Base-by-base conservation (phyloP, 92 coral and sea anemone genomes). In the Actinernus sp. region DNA sequence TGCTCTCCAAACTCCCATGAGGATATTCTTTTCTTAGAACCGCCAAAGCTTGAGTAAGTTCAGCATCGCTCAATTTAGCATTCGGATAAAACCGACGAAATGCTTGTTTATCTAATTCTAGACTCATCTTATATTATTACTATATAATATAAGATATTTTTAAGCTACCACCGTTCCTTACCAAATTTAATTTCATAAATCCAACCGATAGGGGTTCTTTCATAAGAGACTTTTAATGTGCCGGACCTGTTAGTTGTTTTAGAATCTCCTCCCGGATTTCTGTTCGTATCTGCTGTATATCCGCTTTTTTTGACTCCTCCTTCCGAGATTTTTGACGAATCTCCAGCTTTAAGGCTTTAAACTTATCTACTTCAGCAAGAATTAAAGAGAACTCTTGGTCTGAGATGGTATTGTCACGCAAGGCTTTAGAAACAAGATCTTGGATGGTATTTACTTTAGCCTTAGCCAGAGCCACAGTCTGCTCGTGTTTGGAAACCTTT, bases 401-500 rank as follows among this genome's bases (percentile, higher is more conserved):
- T 41, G 55, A 41, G 14, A 62, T 62, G 44, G 44, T 62, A 32
- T 49, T 49, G 73, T 65, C 73, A 37, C 50, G 48, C 73, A 65
- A 37, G 34, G 73, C 73, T 65, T 65, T 65, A 33, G 73, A 65
- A 49, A 65, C 73, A 36, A 65, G 31, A 60, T 49, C 61, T 28
- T 55, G 73, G 48, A 65, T 65, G 73, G 59, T 65, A 49, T 65
- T 52, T 52, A 50, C 73, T 65, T 65, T 65, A 34, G 73, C 61
- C 49, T 29, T 65, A 23, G 73, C 73, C 29, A 31, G 40, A 2
- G 73, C 73, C 46, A 65, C 73, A 33, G 73, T 65, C 49, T 65
- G 73, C 40, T 65, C 74, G 66, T 75, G 83, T 51, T 76, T 76
- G 47, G 56, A 44, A 26, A 76, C 83, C 48, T 76, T 76, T 32